Evolutionary conservation across 2,888 invertebrate genomes (phyloP).

Genomic region (Ectemnius continuus): DNA sequence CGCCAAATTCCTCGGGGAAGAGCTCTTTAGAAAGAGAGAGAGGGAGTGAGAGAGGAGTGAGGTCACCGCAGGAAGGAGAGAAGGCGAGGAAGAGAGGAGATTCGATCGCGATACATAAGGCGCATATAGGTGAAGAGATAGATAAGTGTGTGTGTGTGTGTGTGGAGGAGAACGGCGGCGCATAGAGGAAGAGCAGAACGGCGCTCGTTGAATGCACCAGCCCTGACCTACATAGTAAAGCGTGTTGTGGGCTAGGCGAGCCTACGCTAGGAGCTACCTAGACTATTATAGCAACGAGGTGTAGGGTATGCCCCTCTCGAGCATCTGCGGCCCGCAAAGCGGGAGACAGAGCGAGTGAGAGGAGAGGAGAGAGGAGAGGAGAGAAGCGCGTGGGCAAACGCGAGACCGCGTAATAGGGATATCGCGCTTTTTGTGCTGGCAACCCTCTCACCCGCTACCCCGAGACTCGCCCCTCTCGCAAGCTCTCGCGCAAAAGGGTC

Average conservation of each 20-base stretch:
- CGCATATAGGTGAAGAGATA: conserved; percentile 34
- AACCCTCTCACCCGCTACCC: too few relatives aligned
- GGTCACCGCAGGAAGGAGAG: conserved; percentile 6
- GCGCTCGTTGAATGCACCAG: conserved; percentile 76
- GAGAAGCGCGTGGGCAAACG: conserved; percentile 39
- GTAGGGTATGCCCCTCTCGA: conserved; percentile 46
- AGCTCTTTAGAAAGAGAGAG: not conserved
- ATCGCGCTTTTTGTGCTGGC: conserved; percentile 21
- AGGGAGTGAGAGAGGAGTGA: conserved; percentile 10
- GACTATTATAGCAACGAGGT: conserved; percentile 65
- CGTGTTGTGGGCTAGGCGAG: conserved; percentile 75
- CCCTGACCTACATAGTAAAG: conserved; percentile 78
- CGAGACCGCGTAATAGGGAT: conserved; percentile 38
- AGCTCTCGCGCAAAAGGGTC: conserved; percentile 8
- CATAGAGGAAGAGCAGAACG: conserved; percentile 73
- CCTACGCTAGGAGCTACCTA: conserved; percentile 68
- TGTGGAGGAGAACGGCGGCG: conserved; percentile 53
- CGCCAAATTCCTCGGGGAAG: not conserved
- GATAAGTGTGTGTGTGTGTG: conserved; percentile 10
- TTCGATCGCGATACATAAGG: not conserved
- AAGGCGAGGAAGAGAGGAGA: conserved; percentile 11
- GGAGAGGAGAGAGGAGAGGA: conserved; percentile 17
- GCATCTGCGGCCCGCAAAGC: conserved; percentile 13
- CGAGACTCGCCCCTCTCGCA: too few relatives aligned
- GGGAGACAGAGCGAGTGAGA: too few relatives aligned